Percentiles rank a stretch among this genome's conserved stretches.
These are phyloP conservation scores for Aix galericulata DNA, from an alignment of 2,113 vertebrate species.

Conservation along the genomic window DNA sequence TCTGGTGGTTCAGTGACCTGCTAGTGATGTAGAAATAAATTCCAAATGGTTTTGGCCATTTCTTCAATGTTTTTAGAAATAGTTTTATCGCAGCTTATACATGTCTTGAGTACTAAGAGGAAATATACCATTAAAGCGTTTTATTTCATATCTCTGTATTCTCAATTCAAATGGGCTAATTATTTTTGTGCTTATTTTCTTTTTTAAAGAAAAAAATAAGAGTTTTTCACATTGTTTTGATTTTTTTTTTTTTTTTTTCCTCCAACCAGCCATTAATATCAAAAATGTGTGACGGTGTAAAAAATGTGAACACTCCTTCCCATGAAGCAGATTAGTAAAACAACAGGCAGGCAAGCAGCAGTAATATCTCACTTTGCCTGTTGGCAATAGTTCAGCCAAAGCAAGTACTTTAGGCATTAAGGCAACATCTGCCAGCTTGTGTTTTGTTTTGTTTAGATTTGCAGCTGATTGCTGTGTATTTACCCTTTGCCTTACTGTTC, in stretches of 20 bases:
- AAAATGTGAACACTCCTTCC: background rate
- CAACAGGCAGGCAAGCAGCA: background rate
- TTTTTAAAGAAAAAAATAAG: background rate
- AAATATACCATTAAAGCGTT: background rate
- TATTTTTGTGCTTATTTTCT: background rate
- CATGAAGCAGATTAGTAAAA: background rate
- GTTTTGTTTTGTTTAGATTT: slow-evolving; percentile 61
- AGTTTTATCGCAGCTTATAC: background rate
- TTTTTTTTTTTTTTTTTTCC: background rate
- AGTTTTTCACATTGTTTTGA: background rate
- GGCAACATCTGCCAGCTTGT: slow-evolving; percentile 53
- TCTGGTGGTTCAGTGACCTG: background rate
- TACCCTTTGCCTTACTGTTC: slow-evolving; percentile 41
- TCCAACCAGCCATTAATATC: background rate
- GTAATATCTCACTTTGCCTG: slow-evolving; percentile 5
- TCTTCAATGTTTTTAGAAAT: background rate
- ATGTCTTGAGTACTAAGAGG: background rate
- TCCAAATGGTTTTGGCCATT: background rate
- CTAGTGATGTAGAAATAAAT: background rate
- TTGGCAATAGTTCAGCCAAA: slow-evolving; percentile 36
- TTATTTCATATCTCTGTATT: background rate
- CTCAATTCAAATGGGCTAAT: background rate
- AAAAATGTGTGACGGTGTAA: background rate
- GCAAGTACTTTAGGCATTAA: slow-evolving; percentile 39
- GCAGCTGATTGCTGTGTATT: slow-evolving; percentile 52